Base-by-base conservation (phyloP, 2,797 vertebrate genomes). In the Huso huso region DNA sequence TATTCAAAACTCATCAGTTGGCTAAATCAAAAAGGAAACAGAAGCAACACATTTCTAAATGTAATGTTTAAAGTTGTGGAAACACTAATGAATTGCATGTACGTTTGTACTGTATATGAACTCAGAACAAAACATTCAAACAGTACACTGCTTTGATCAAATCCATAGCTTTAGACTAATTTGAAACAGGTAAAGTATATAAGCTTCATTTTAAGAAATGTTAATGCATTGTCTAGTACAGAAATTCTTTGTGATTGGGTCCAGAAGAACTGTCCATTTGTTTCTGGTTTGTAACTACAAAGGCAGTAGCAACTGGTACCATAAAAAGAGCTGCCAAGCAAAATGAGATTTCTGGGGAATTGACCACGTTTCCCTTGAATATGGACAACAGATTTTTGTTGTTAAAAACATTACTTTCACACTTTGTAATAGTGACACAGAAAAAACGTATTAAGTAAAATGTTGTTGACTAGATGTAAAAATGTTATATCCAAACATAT, bases 221-320 rank as follows among this genome's bases (percentile, higher is more conserved):
- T 81, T 78, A 77, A 79, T 72, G 78, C 73, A 79, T 78, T 72
- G 74, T 79, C 73, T 72, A 11, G 48, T 63, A 75, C 61, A 50
- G 69, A 77, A 75, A 80, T 76, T 81, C 72, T 7, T 48, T 73
- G 72, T 76, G 79, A 82, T 74, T 71, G 73, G 63, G 75, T 79
- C 72, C 74, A 76, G 74, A 71, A 86, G 80, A 81, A 75, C 86
- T 77, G 82, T 82, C 88, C 84, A 90, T 88, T 86, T 87, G 86
- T 88, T 83, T 87, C 83, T 82, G 79, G 83, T 89, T 92, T 87
- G 88, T 77, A 84, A 84, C 88, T 83, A 88, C 78, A 83, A 86
- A 85, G 72, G 80, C 85, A 86, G 89, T 87, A 91, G 90, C 87
- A 87, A 87, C 81, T 84, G 81, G 76, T 79, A 77, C 79, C 67